Conservation (phyloP, 2,113 vertebrate genomes). For the Hippolais icterina region DNA sequence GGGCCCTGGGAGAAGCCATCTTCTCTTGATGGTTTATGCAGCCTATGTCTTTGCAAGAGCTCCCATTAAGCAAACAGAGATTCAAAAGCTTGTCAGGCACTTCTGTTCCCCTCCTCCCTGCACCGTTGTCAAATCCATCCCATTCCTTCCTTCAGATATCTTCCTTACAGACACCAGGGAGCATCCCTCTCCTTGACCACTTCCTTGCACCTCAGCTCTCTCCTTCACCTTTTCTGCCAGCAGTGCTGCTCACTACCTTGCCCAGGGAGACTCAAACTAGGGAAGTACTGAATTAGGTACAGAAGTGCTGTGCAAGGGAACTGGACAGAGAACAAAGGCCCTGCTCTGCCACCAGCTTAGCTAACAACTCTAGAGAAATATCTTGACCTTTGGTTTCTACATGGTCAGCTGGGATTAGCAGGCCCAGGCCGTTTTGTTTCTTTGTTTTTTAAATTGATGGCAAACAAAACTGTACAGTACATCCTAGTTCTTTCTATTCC, state of each 20-base stretch:
- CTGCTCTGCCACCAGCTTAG: background rate
- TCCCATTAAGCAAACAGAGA: slow-evolving; percentile 18
- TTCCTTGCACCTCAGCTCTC: background rate
- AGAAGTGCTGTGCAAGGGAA: rapidly evolving
- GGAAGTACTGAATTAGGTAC: background rate
- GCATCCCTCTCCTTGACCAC: background rate
- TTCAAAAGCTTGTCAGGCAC: slow-evolving; percentile 3
- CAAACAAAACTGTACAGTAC: background rate
- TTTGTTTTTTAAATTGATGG: background rate
- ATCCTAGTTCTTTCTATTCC: background rate
- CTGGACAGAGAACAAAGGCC: background rate
- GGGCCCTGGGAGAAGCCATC: slow-evolving; percentile 57
- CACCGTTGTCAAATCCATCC: rapidly evolving
- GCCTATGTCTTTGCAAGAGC: background rate
- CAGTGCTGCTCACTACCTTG: background rate
- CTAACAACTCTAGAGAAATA: background rate
- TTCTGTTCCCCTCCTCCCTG: background rate
- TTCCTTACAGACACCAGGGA: background rate
- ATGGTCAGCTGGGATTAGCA: background rate
- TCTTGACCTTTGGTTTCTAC: background rate
- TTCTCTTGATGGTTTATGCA: slow-evolving; percentile 52
- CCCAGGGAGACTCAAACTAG: background rate
- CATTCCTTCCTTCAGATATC: background rate
- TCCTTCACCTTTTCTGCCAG: background rate
- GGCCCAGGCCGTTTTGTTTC: too few relatives aligned